Evolutionary conservation across 2,113 vertebrate species (phyloP).

Genomic region (Alectura lathami): DNA sequence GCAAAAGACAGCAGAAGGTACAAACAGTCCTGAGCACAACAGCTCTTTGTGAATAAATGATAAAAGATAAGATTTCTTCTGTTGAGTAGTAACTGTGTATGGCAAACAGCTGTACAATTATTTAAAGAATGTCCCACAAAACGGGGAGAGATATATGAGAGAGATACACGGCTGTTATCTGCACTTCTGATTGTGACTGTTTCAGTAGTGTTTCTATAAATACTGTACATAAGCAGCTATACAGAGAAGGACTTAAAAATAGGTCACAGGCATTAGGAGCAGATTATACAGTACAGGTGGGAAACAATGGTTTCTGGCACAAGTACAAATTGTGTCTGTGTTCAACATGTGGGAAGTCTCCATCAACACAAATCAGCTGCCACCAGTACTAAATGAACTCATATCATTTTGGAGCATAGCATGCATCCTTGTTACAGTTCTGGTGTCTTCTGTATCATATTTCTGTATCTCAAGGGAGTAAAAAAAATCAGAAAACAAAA

Average conservation of each 20-base stretch:
- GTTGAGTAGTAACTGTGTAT: neutral
- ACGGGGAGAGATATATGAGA: neutral
- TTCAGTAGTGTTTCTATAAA: constrained; percentile 2
- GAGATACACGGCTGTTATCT: neutral
- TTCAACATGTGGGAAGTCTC: neutral
- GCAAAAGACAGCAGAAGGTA: neutral
- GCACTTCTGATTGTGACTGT: neutral
- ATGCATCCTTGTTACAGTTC: neutral
- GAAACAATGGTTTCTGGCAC: constrained; percentile 26
- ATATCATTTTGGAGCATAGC: neutral
- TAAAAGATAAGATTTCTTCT: neutral
- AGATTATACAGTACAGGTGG: constrained; percentile 53
- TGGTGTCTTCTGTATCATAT: neutral
- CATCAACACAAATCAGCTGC: neutral
- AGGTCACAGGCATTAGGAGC: constrained; percentile 2
- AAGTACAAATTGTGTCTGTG: neutral
- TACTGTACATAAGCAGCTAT: neutral
- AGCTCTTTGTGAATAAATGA: neutral
- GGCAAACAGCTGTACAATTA: neutral
- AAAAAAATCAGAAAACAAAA: constrained; percentile 12
- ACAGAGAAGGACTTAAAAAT: constrained; percentile 33
- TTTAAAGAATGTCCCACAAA: neutral
- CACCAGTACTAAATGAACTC: neutral
- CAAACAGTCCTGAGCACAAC: neutral
- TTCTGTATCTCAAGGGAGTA: neutral